These are phyloP conservation scores for Galeruca laticollis DNA, from an alignment of 2,888 invertebrate genomes.

Conservation along the genomic window DNA sequence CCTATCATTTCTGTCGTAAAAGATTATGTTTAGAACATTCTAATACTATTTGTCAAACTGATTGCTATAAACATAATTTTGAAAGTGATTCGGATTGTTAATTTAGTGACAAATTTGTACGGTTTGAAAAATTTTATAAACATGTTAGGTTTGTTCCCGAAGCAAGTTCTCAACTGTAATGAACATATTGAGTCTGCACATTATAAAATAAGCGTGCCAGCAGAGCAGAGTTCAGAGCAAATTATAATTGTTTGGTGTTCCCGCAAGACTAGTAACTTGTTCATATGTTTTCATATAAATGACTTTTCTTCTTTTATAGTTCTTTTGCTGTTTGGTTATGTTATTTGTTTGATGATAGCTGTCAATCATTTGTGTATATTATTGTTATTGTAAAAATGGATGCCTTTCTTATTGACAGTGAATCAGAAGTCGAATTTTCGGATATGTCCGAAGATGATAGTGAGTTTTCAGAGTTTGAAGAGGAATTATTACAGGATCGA, in stretches of 20 bases:
- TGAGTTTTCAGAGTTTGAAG: not conserved
- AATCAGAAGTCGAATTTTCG: constrained; percentile 7
- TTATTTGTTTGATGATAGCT: constrained; percentile 5
- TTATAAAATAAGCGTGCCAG: constrained; percentile 4
- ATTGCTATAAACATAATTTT: no score
- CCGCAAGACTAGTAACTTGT: constrained; percentile 8
- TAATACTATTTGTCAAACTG: no score
- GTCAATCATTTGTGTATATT: not conserved
- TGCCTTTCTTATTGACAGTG: constrained; percentile 1
- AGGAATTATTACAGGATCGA: no score
- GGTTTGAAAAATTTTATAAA: no score
- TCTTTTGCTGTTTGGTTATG: constrained; percentile 1
- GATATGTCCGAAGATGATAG: constrained; percentile 2
- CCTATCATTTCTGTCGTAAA: no score
- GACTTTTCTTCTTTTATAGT: no score
- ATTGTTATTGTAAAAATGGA: not conserved
- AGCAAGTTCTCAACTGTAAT: no score
- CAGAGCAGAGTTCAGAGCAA: constrained; percentile 9
- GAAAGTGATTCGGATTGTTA: no score
- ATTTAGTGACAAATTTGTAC: no score
- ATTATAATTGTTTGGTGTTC: constrained; percentile 12
- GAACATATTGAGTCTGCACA: constrained; percentile 10
- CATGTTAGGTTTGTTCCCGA: no score
- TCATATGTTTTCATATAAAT: no score
- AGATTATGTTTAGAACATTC: no score